Evolutionary conservation across 1,140 invertebrate species (phyloP).

Genomic region (Eriosoma lanigerum): DNA sequence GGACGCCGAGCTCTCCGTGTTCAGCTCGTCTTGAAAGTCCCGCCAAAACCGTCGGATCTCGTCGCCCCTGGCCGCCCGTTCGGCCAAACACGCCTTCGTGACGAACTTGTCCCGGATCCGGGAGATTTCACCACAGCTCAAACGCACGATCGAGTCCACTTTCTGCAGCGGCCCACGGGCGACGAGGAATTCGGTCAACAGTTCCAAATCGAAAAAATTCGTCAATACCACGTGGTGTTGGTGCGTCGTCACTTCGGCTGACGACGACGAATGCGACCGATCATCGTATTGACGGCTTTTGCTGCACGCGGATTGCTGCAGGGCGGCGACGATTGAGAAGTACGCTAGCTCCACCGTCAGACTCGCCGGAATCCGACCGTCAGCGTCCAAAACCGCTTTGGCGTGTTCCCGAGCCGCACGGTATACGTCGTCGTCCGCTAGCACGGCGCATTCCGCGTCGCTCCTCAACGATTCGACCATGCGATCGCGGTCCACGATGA

Average conservation of each 20-base stretch:
- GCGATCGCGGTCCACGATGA: neutral
- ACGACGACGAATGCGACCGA: neutral
- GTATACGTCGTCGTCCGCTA: neutral
- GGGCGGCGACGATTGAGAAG: neutral
- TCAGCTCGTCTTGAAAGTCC: neutral
- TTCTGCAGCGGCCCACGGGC: neutral
- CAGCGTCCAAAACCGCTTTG: neutral
- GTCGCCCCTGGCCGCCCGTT: neutral
- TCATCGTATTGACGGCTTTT: neutral
- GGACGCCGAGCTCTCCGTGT: neutral
- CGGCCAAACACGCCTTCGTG: neutral
- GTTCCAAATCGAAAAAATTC: constrained; percentile 1
- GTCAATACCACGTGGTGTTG: neutral
- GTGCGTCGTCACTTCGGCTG: too few species aligned
- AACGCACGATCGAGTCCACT: neutral
- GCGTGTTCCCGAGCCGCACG: neutral
- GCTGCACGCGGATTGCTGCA: neutral
- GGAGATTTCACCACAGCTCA: neutral
- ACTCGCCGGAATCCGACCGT: neutral
- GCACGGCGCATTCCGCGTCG: neutral
- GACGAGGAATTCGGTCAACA: neutral
- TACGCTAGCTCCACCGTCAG: neutral
- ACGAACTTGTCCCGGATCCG: neutral
- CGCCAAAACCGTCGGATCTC: neutral
- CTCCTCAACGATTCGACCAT: neutral